Evolutionary conservation across 2,113 vertebrate species (phyloP).

Genomic region (Nicator chloris): DNA sequence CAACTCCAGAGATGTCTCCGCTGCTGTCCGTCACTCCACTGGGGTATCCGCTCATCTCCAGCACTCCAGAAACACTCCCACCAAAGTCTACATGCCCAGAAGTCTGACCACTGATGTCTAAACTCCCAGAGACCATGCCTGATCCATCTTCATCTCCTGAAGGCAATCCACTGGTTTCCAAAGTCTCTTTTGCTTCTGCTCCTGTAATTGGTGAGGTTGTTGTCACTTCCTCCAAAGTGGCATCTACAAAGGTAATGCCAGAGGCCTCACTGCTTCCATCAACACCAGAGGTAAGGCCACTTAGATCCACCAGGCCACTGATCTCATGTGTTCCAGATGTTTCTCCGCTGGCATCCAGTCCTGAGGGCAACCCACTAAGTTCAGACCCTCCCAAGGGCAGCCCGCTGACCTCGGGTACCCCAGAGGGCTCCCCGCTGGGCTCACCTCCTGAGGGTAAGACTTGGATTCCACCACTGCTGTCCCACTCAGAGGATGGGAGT

Average conservation of each 20-base stretch:
- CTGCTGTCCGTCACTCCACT: conserved; percentile 71
- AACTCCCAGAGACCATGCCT: conserved; percentile 61
- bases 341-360: conserved; percentile 69
- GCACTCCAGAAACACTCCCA: conserved; percentile 71
- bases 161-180: conserved; percentile 78
- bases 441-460: conserved; percentile 71
- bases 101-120: conserved; percentile 68
- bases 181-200: conserved; percentile 76
- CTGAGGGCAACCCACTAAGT: conserved; percentile 41
- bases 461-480: conserved; percentile 66
- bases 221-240: conserved; percentile 70
- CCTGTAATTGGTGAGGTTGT: conserved; percentile 16
- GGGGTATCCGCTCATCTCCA: conserved; percentile 67
- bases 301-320: conserved; percentile 47
- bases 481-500: conserved; percentile 47
- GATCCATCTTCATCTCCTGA: conserved; percentile 71
- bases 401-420: conserved; percentile 7
- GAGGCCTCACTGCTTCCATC: conserved; percentile 67
- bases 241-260: conserved; percentile 73
- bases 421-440: conserved; percentile 60
- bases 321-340: conserved; percentile 3
- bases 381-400: conserved; percentile 50
- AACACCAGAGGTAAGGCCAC: conserved; percentile 48
- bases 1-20: conserved; percentile 69
- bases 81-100: conserved; percentile 66